Conservation (phyloP, 2,113 vertebrate species). For the Corythaixoides concolor region DNA sequence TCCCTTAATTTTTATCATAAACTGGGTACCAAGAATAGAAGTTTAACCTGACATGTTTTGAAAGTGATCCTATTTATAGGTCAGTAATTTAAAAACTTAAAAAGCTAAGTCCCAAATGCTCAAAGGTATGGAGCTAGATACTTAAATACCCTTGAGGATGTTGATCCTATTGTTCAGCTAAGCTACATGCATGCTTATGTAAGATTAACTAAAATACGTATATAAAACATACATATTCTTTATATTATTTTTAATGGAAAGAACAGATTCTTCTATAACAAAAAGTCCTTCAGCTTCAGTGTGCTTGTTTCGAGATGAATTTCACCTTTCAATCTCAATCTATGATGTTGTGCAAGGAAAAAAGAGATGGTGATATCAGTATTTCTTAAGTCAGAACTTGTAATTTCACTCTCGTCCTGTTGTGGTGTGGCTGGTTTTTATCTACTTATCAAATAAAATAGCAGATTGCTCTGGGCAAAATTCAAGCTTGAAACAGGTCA, state of each 20-base stretch:
- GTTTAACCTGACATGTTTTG: neutral
- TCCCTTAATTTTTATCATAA: neutral
- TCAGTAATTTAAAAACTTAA: neutral
- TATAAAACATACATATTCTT: neutral
- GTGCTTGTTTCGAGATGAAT: neutral
- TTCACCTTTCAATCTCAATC: neutral
- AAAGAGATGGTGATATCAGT: neutral
- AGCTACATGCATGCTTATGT: neutral
- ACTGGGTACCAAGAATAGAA: neutral
- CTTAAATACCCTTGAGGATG: neutral
- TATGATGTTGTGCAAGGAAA: neutral
- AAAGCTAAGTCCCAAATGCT: neutral
- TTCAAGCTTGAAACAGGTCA: neutral
- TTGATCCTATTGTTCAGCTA: neutral
- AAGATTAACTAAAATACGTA: neutral
- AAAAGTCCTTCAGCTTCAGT: neutral
- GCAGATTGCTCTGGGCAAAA: neutral
- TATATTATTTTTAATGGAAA: neutral
- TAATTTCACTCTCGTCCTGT: neutral
- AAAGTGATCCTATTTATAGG: neutral
- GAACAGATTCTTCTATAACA: neutral
- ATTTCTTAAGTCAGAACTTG: neutral
- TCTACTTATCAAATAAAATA: neutral
- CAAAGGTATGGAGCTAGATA: neutral
- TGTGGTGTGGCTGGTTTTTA: neutral